Conservation (phyloP, 2,113 vertebrate genomes). For the Mus musculus region DNA sequence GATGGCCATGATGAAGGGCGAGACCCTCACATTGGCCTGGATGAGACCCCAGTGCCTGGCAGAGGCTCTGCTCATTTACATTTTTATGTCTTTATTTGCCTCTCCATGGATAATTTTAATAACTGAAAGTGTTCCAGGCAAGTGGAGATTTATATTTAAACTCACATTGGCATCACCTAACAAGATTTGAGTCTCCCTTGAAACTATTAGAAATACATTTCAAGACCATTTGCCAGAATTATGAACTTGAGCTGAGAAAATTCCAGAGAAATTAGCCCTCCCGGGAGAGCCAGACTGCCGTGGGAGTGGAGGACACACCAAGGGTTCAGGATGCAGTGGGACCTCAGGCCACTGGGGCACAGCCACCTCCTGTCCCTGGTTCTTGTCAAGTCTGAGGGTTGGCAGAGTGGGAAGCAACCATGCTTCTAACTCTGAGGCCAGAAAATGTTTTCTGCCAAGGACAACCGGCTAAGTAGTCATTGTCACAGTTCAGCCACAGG, state of each 20-base stretch:
- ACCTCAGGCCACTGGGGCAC: not conserved
- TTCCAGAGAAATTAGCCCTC: not conserved
- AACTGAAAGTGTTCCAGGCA: slow-evolving; percentile 44
- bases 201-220: slow-evolving; percentile 78
- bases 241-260: slow-evolving; percentile 8
- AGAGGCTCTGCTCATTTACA: slow-evolving; percentile 72
- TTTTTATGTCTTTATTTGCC: slow-evolving; percentile 81
- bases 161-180: slow-evolving; percentile 62
- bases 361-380: rapidly evolving
- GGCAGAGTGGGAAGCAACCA: rapidly evolving
- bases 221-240: slow-evolving; percentile 32
- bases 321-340: not conserved
- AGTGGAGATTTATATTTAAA: slow-evolving; percentile 72
- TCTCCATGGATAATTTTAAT: slow-evolving; percentile 77
- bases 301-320: rapidly evolving
- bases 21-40: rapidly evolving
- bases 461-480: rapidly evolving
- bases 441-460: rapidly evolving
- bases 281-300: rapidly evolving
- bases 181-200: slow-evolving; percentile 74
- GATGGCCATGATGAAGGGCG: rapidly evolving
- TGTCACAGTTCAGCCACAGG: not conserved
- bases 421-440: not conserved
- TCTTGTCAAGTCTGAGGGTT: rapidly evolving
- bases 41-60: not conserved